A percentile compares a stretch with the other conserved stretches of the same genome.
These are phyloP conservation scores for Botia kubotai DNA, from an alignment of 2,797 vertebrate genomes.

Conservation along the genomic window DNA sequence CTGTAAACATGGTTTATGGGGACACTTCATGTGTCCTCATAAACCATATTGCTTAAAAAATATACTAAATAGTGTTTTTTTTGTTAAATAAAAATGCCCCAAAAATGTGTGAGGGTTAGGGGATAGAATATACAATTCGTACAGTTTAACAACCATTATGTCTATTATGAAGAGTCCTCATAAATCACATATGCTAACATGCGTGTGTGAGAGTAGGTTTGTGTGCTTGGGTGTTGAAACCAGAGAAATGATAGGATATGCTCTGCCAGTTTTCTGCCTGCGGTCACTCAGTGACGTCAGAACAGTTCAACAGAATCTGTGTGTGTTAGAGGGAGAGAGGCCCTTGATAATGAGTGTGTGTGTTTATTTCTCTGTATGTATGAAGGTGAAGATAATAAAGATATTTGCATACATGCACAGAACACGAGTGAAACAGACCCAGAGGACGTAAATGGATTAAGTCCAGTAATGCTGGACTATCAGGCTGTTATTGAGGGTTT, in stretches of 20 bases:
- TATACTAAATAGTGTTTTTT: no score
- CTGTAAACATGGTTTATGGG: no score
- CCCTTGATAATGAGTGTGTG: slow-evolving; percentile 63
- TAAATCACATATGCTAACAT: no score
- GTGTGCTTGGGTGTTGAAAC: slow-evolving; percentile 18
- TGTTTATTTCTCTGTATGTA: slow-evolving; percentile 26
- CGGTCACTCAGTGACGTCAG: slow-evolving; percentile 72
- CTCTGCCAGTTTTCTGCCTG: slow-evolving; percentile 76
- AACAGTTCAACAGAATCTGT: slow-evolving; percentile 64
- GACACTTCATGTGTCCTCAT: no score
- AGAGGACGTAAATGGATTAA: slow-evolving; percentile 14
- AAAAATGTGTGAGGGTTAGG: no score
- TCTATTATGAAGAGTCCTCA: no score
- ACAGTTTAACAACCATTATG: no score
- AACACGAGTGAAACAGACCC: slow-evolving; percentile 31
- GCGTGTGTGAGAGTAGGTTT: background rate
- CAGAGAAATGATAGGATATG: slow-evolving; percentile 68
- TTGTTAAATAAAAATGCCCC: no score
- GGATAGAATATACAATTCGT: no score
- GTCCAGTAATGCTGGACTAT: background rate
- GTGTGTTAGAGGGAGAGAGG: slow-evolving; percentile 55
- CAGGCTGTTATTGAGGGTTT: background rate
- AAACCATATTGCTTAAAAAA: no score
- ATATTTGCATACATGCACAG: slow-evolving; percentile 56
- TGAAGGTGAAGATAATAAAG: slow-evolving; percentile 46